phyloP scores from a whole-genome alignment of 2,113 vertebrate species.

The Lepus timidus region DNA sequence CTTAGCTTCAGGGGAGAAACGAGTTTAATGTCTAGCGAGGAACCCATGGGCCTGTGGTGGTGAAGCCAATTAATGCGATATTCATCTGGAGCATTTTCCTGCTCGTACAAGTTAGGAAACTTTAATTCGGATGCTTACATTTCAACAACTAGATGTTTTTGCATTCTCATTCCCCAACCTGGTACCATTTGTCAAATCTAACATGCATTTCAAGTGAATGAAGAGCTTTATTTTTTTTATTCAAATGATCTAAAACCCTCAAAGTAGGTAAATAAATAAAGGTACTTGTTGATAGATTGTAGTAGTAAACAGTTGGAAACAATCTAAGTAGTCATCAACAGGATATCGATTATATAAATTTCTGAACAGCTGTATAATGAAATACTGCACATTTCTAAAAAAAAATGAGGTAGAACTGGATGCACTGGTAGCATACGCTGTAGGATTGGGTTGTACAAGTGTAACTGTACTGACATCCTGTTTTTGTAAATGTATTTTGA shows the following conservation, averaged over 20 bases:
- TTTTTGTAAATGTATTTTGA: not conserved
- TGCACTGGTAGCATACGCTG: not conserved
- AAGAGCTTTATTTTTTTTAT: conserved; percentile 32
- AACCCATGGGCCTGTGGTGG: not conserved
- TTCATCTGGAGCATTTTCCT: not conserved
- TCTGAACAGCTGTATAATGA: not conserved
- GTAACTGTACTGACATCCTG: not conserved
- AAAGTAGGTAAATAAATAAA: not conserved
- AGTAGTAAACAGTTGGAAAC: not conserved
- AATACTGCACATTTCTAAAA: not conserved
- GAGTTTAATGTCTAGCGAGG: not conserved
- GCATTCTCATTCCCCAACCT: not conserved
- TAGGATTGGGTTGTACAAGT: not conserved
- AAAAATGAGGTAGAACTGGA: not conserved
- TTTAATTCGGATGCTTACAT: not conserved
- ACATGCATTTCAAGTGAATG: not conserved
- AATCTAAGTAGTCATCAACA: not conserved
- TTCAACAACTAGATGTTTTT: not conserved
- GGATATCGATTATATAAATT: not conserved
- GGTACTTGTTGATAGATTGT: not conserved
- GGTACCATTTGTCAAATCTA: not conserved
- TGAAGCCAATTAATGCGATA: not conserved
- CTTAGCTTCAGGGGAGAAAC: conserved; percentile 44
- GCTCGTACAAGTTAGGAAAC: not conserved
- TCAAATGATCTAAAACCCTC: not conserved